Base-by-base conservation (phyloP, 2,113 vertebrate genomes). In the Percopsis transmontana region DNA sequence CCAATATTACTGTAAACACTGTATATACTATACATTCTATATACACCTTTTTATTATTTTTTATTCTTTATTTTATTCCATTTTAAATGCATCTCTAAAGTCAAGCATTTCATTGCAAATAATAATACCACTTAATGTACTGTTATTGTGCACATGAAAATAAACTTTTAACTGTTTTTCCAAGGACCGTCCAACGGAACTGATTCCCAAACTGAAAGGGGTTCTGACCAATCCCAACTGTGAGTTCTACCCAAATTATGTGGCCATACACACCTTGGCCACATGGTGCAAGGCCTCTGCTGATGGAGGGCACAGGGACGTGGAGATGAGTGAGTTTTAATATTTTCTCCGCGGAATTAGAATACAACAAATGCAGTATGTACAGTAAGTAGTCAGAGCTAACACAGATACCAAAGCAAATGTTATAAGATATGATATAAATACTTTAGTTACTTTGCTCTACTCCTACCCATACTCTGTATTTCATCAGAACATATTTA, bases 141-240 rank as follows among this genome's bases (percentile, higher is more conserved):
- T 39, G 16, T 16, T 39, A 33, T 33, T 33, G 5, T 33, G 27
- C 27, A 33, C 27, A 33, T 33, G 3, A 33, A 33, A 33, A 33
- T 33, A 6, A 33, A 33, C 14, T 33, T 41, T 58, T 10, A 23
- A 50, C 8, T 51, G 20, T 18, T 57, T 7, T 12, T 5, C 14
- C 52, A 2, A 91, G 92, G 95, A 96, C 71, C 94, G 97, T 21
- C 94, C 93, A 67, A 95, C 95, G 55, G 96, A 98, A 66, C 95
- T 99, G 60, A 96, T 99, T 56, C 94, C 96, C 27, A 94, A 94
- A 44, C 91, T 99, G 18, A 93, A 92, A 86, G 97, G 97, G 24
- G 95, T 99, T 52, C 92, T 99, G 70, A 98, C 96, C 48, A 99
- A 99, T 88, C 97, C 97, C 20, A 99, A 99, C 86, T 99, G 97